Conservation (phyloP, 2,797 vertebrate genomes). For the Labroides dimidiatus region DNA sequence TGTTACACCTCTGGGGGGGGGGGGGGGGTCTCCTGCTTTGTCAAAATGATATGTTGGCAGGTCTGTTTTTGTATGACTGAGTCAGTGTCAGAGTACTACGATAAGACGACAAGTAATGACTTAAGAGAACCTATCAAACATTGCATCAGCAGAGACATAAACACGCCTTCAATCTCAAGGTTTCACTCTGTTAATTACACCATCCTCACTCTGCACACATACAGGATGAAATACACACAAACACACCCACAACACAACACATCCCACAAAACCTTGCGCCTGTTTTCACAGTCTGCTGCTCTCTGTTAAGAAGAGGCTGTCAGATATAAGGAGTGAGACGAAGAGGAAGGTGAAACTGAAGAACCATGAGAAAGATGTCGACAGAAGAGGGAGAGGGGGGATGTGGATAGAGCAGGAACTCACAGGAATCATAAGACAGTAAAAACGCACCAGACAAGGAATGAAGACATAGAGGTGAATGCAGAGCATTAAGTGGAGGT, state of each 20-base stretch:
- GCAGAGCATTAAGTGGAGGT: neutral
- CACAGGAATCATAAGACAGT: constrained; percentile 24
- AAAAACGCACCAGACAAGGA: constrained; percentile 23
- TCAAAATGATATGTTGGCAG: too few relatives aligned
- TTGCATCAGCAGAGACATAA: constrained; percentile 9
- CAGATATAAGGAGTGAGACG: constrained; percentile 21
- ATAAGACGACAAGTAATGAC: constrained; percentile 5
- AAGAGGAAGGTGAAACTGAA: constrained; percentile 23
- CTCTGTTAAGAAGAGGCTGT: constrained; percentile 68
- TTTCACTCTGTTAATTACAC: constrained; percentile 54
- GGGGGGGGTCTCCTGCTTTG: too few relatives aligned
- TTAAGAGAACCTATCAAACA: constrained; percentile 17
- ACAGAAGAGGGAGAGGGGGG: constrained; percentile 22
- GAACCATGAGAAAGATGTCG: constrained; percentile 49
- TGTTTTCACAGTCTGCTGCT: constrained; percentile 75
- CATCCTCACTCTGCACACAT: constrained; percentile 41
- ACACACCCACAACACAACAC: constrained; percentile 48
- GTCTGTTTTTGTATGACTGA: too few relatives aligned
- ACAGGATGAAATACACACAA: constrained; percentile 46
- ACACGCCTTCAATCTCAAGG: constrained; percentile 29
- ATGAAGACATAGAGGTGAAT: constrained; percentile 26
- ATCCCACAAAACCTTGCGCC: constrained; percentile 29
- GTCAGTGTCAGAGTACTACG: neutral
- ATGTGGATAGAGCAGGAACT: too few relatives aligned
- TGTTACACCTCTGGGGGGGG: too few relatives aligned